A percentile compares a stretch with the other conserved stretches of the same genome.
phyloP scores from a whole-genome alignment of 2,888 invertebrate genomes.

The Diloba caeruleocephala region DNA sequence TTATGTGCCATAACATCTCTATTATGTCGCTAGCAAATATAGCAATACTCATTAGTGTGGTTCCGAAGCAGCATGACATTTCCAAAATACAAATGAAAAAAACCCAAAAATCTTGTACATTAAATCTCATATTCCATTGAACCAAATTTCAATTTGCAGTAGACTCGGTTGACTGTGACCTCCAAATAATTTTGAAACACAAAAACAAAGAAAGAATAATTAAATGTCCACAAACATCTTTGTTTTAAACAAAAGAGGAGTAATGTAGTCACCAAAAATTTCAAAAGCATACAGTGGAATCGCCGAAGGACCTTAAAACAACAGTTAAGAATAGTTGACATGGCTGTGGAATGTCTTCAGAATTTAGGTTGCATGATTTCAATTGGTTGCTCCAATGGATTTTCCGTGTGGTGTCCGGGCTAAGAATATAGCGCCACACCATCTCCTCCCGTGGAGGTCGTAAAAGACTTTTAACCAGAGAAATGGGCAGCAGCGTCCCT shows the following conservation, averaged over 20 bases:
- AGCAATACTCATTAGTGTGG: conserved; percentile 72
- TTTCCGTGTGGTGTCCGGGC: too few species aligned
- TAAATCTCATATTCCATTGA: conserved; percentile 26
- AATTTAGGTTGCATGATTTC: too few species aligned
- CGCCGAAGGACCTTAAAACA: conserved; percentile 68
- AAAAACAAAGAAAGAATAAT: conserved; percentile 58
- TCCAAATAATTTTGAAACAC: conserved; percentile 48
- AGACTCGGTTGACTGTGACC: conserved; percentile 52
- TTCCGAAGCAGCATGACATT: conserved; percentile 74
- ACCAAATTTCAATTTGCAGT: conserved; percentile 16
- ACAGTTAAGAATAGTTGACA: conserved; percentile 70
- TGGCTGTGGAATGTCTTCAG: conserved; percentile 77
- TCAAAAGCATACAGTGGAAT: conserved; percentile 60
- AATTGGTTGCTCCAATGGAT: too few species aligned
- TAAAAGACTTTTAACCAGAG: too few species aligned
- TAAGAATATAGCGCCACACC: too few species aligned
- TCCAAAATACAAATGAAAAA: conserved; percentile 15
- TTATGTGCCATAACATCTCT: conserved; percentile 50
- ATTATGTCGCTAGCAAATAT: conserved; percentile 53
- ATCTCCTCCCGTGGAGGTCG: too few species aligned
- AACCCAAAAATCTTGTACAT: conserved; percentile 1
- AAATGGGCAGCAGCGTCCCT: too few species aligned
- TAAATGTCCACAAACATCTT: conserved; percentile 72
- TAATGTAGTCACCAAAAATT: conserved; percentile 63
- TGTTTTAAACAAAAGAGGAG: conserved; percentile 64